These are phyloP conservation scores for Capitulum mitella DNA, from an alignment of 2,888 invertebrate genomes.

Conservation along the genomic window DNA sequence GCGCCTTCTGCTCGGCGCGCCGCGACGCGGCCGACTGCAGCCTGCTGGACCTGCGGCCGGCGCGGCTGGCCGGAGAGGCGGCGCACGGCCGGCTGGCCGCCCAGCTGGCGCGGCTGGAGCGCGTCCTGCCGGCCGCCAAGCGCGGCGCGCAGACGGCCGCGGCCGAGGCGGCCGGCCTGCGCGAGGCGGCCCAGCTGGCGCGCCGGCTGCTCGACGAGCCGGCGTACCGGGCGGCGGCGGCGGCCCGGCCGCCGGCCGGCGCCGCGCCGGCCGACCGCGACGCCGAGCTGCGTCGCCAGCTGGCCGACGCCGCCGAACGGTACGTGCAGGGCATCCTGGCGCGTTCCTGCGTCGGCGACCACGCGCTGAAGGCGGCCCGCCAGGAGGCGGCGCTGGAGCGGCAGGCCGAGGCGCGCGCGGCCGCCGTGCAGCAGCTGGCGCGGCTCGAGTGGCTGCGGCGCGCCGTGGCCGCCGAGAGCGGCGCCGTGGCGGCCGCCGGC, in stretches of 20 bases:
- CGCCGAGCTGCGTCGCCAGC: not conserved
- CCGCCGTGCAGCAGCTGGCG: constrained; percentile 29
- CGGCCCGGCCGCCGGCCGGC: not conserved
- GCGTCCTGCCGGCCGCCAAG: constrained; percentile 27
- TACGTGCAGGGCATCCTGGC: constrained; percentile 17
- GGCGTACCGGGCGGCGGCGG: not conserved
- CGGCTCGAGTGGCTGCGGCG: constrained; percentile 33
- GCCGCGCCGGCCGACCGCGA: not conserved
- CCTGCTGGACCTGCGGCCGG: constrained; percentile 31
- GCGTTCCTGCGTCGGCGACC: not conserved
- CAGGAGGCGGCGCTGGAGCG: constrained; percentile 33
- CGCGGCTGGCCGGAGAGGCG: constrained; percentile 26
- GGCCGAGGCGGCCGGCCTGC: constrained; percentile 26
- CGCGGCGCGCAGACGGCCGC: constrained; percentile 5
- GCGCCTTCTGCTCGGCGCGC: not conserved
- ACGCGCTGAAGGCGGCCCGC: not conserved
- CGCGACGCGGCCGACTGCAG: constrained; percentile 27
- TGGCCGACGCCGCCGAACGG: not conserved
- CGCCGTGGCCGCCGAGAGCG: constrained; percentile 28
- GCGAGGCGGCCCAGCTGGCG: constrained; percentile 29
- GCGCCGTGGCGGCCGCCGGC: constrained; percentile 28
- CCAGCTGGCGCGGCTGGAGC: not conserved
- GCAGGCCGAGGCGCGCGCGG: constrained; percentile 33
- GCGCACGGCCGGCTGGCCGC: constrained; percentile 31
- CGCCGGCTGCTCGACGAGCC: constrained; percentile 27